Conservation (phyloP, 2,888 invertebrate genomes). For the Mythimna vitellina region DNA sequence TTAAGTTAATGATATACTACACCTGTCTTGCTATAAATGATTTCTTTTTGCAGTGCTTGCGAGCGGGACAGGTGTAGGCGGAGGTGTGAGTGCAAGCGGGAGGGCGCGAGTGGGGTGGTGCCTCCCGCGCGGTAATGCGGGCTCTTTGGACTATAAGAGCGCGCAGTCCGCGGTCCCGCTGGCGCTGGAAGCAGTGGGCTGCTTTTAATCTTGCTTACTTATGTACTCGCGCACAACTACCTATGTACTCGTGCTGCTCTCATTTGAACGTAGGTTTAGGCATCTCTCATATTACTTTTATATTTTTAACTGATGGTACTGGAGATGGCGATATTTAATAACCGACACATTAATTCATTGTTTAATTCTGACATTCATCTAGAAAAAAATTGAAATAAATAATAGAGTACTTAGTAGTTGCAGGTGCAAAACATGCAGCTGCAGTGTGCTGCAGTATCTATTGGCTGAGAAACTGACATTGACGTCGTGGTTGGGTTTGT, state of each 20-base stretch:
- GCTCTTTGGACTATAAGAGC: conserved; percentile 73
- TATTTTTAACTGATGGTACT: conserved; percentile 39
- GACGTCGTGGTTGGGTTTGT: no score
- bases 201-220: conserved; percentile 84
- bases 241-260: conserved; percentile 61
- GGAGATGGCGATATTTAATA: background rate
- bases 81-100: conserved; percentile 57
- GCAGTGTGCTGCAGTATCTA: background rate
- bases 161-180: conserved; percentile 72
- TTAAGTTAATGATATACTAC: conserved; percentile 89
- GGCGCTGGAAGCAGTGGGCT: conserved; percentile 71
- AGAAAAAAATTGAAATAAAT: background rate
- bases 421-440: background rate
- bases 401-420: background rate
- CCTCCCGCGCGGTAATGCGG: conserved; percentile 71
- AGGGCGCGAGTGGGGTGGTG: conserved; percentile 73
- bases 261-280: conserved; percentile 52
- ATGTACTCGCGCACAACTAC: conserved; percentile 70
- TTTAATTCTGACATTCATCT: background rate
- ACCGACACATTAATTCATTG: background rate
- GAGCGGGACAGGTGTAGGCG: conserved; percentile 65
- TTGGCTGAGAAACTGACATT: background rate
- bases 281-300: conserved; percentile 45
- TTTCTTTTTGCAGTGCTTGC: conserved; percentile 78
- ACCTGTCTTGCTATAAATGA: conserved; percentile 84